These are phyloP conservation scores for Nesidiocoris tenuis DNA, from an alignment of 2,888 invertebrate species.

Conservation along the genomic window DNA sequence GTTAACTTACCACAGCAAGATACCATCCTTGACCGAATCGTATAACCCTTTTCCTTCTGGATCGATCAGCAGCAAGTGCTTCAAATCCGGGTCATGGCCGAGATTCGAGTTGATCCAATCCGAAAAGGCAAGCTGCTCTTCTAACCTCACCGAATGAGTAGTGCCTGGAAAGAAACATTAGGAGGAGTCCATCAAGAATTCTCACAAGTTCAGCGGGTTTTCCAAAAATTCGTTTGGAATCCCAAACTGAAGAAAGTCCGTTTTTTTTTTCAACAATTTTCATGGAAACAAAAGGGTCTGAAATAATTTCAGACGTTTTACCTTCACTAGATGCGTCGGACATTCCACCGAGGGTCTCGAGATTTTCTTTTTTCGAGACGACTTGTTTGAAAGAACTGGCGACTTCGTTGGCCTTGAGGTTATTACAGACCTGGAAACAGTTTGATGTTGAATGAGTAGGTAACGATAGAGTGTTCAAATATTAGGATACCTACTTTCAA, in stretches of 20 bases:
- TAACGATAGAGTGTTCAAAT: too few relatives aligned
- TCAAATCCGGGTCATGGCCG: constrained; percentile 82
- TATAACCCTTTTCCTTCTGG: constrained; percentile 87
- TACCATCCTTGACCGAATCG: constrained; percentile 92
- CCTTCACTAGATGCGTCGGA: constrained; percentile 89
- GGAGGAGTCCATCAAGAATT: too few relatives aligned
- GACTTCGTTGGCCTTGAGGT: constrained; percentile 85
- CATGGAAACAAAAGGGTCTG: too few relatives aligned
- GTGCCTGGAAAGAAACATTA: constrained; percentile 60
- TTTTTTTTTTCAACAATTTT: too few relatives aligned
- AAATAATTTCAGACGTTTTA: too few relatives aligned
- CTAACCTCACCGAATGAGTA: constrained; percentile 90
- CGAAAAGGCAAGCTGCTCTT: constrained; percentile 96
- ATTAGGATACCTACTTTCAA: too few relatives aligned
- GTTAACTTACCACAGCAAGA: constrained; percentile 79
- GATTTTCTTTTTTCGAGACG: constrained; percentile 86
- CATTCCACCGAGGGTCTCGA: constrained; percentile 89
- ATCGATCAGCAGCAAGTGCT: constrained; percentile 88
- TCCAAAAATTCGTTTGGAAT: too few relatives aligned
- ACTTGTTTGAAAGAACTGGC: constrained; percentile 90
- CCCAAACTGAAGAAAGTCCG: too few relatives aligned
- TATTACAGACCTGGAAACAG: constrained; percentile 71
- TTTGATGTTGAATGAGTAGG: too few relatives aligned
- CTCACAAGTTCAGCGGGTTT: too few relatives aligned
- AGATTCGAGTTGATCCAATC: constrained; percentile 98